Base-by-base conservation (phyloP, 2,888 invertebrate genomes). In the Acleris cristana region DNA sequence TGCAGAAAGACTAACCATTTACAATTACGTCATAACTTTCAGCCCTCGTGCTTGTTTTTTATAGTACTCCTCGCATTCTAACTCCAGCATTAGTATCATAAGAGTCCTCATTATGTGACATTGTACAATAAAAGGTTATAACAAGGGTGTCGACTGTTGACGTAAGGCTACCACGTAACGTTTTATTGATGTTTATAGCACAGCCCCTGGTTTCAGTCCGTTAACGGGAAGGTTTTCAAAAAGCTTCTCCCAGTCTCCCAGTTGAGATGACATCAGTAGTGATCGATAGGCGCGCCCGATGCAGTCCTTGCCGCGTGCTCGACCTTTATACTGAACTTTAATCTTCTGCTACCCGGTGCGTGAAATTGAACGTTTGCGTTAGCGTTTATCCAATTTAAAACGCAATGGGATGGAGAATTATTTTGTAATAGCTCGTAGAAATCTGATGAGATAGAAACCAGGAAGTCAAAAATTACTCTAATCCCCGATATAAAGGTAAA, bases 311-410 rank as follows among this genome's bases (percentile, higher is more conserved):
- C 26, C 23, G 49, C 54, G 48, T 48, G 26, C 59, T 58, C 59
- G 60, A 65, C 65, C 59, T 65, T 60, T 65, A 65, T 48, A 54
- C 59, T 54, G 54, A 55, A 55, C 55, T 26, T 53, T 16, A 54
- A 55, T 60, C 44, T 40, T 14, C 23, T 12, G 60, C n/a, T 55
- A 49, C 26, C 6, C 60, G 65, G 23, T 55, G 65, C 60, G 65
- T 65, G 55, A 65, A 65, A 65, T 65, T 65, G 54, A 49, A 60
- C 40, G 40, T 44, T 44, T 55, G 63, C 63, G 44, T 60, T 53
- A 65, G 40, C 49, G 40, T 55, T n/a, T 23, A 65, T 65, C 54
- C 55, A 59, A 65, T 60, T 55, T 40, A 45, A 48, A 59, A 64
- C 26, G 60, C 26, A 40, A 49, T 40, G 49, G 23, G 53, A 65